These are phyloP conservation scores for Dolichallabes microphthalmus DNA, from an alignment of 2,113 vertebrate species.

Conservation along the genomic window DNA sequence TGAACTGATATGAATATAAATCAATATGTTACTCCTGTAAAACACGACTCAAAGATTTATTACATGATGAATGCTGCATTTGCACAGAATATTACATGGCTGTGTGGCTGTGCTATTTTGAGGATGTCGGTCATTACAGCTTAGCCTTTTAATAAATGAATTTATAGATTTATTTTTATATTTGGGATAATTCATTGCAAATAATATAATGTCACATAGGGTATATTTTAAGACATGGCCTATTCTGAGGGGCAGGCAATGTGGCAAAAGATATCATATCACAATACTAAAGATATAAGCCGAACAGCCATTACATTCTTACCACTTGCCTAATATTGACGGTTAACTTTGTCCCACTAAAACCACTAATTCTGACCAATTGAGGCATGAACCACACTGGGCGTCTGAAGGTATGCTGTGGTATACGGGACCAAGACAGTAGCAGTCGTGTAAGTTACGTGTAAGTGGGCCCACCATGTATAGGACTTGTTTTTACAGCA, in stretches of 20 bases:
- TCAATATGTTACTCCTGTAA: slow-evolving; percentile 3
- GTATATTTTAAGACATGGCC: neutral
- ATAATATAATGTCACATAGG: neutral
- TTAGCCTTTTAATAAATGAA: neutral
- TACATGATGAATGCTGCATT: neutral
- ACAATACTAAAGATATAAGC: neutral
- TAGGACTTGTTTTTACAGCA: too few relatives aligned
- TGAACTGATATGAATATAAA: slow-evolving; percentile 14
- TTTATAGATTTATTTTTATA: neutral
- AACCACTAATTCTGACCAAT: too few relatives aligned
- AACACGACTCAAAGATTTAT: neutral
- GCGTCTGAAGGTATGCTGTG: too few relatives aligned
- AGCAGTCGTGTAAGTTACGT: too few relatives aligned
- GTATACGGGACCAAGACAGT: too few relatives aligned
- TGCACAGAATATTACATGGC: neutral
- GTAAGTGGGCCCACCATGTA: too few relatives aligned
- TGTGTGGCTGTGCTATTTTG: neutral
- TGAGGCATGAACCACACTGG: too few relatives aligned
- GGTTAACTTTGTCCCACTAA: too few relatives aligned
- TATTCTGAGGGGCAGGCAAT: neutral
- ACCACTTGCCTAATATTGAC: too few relatives aligned
- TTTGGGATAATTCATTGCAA: neutral
- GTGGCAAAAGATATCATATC: neutral
- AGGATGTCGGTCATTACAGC: neutral
- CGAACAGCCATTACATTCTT: too few relatives aligned